Percentiles rank a stretch among this genome's conserved stretches.
These are phyloP conservation scores for Phoeniculus purpureus DNA, from an alignment of 2,797 vertebrate genomes.

Conservation along the genomic window DNA sequence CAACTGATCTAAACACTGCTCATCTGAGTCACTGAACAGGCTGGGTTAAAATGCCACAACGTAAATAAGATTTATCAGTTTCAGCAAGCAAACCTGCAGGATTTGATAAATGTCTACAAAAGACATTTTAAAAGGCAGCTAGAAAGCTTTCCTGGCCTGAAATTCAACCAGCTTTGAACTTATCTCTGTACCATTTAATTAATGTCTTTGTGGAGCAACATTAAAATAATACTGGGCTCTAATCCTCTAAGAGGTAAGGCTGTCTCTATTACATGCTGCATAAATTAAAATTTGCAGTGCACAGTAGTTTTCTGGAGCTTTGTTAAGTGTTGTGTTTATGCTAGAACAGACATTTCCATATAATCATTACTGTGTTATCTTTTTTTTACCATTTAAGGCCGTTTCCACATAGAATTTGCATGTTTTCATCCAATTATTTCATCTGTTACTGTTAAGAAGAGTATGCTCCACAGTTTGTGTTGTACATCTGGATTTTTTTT, in stretches of 20 bases:
- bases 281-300: conserved; percentile 64
- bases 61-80: neutral
- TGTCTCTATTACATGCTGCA: conserved; percentile 37
- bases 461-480: neutral
- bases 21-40: neutral
- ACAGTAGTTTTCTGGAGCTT: conserved; percentile 28
- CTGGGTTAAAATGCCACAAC: neutral
- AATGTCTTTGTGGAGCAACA: conserved; percentile 11
- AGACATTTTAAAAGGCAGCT: conserved; percentile 27
- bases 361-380: conserved; percentile 22
- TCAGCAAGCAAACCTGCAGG: neutral
- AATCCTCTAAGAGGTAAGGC: conserved; percentile 65
- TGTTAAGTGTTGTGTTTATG: conserved; percentile 68
- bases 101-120: conserved; percentile 49
- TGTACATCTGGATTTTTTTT: conserved; percentile 5
- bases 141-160: conserved; percentile 16
- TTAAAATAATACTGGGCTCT: conserved; percentile 6
- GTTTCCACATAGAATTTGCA: conserved; percentile 35
- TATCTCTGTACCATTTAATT: conserved; percentile 29
- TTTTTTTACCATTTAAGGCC: neutral
- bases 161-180: neutral
- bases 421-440: conserved; percentile 45
- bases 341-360: conserved; percentile 14
- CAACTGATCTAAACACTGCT: neutral
- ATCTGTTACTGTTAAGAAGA: conserved; percentile 21